Evolutionary conservation across 2,888 invertebrate genomes (phyloP).

Genomic region (Pharmacophagus antenor): DNA sequence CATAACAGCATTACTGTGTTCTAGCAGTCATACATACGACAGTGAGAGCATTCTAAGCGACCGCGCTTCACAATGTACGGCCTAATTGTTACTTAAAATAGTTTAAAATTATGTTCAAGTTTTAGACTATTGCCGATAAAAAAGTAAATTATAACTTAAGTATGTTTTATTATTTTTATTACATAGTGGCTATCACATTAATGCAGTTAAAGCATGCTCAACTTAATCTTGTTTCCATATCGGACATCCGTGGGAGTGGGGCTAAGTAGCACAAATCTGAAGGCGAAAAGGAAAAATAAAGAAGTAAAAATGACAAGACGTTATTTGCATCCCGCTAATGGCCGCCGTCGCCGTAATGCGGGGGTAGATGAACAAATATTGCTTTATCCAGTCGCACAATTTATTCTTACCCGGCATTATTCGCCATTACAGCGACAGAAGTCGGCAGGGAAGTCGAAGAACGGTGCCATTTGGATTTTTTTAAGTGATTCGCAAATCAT

Average conservation of each 20-base stretch:
- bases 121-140: too few relatives aligned
- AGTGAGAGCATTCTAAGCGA: too few relatives aligned
- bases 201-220: constrained; percentile 11
- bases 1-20: too few relatives aligned
- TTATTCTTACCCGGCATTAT: constrained; percentile 77
- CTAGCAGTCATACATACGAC: too few relatives aligned
- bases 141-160: neutral
- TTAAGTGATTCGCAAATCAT: constrained; percentile 77
- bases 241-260: constrained; percentile 51
- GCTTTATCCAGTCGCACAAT: constrained; percentile 79
- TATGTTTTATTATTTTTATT: neutral
- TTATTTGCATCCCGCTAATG: constrained; percentile 81
- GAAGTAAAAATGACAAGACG: constrained; percentile 80
- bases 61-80: too few relatives aligned
- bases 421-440: constrained; percentile 69
- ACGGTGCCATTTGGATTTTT: constrained; percentile 72
- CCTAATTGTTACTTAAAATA: too few relatives aligned
- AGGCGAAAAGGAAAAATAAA: constrained; percentile 71
- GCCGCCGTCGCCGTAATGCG: constrained; percentile 73
- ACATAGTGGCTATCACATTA: constrained; percentile 12
- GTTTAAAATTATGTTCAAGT: too few relatives aligned
- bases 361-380: constrained; percentile 80
- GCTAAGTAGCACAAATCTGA: constrained; percentile 54
- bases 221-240: constrained; percentile 50
- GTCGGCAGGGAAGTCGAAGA: constrained; percentile 60